Conservation (phyloP, 2,113 vertebrate genomes). For the Rafetus swinhoei region DNA sequence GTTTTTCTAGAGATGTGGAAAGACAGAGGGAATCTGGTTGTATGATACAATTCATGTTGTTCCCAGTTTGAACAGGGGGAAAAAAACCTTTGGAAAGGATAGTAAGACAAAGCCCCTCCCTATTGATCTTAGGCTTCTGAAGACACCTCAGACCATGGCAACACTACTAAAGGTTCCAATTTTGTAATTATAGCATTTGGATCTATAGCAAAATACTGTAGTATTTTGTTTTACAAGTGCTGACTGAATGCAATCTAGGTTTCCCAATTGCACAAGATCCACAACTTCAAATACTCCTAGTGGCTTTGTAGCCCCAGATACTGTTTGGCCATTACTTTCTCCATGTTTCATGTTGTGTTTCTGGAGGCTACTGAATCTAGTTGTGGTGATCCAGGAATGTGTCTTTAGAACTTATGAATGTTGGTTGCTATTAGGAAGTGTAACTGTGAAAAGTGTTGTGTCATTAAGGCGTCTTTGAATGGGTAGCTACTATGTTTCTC, state of each 20-base stretch:
- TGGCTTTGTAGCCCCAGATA: background rate
- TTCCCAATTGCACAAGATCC: background rate
- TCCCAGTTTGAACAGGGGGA: background rate
- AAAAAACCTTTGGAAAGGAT: fast-evolving
- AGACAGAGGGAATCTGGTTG: background rate
- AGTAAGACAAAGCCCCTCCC: background rate
- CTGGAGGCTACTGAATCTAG: background rate
- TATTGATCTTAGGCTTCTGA: background rate
- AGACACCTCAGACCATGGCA: background rate
- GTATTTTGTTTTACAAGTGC: background rate
- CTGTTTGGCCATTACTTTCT: background rate
- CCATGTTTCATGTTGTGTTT: background rate
- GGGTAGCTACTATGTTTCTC: background rate
- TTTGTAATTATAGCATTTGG: background rate
- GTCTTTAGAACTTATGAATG: background rate
- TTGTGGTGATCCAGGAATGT: background rate
- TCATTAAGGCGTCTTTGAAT: background rate
- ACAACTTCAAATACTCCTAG: background rate
- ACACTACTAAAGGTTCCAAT: background rate
- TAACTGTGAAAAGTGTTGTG: background rate
- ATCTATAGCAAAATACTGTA: background rate
- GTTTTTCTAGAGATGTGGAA: background rate
- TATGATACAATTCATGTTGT: background rate
- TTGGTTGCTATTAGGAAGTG: background rate
- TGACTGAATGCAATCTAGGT: background rate